Percentiles rank a stretch among this genome's conserved stretches.
Conservation (phyloP, 37 sponge, comb jelly and placozoan genomes). For the Aplysina aerophoba region DNA sequence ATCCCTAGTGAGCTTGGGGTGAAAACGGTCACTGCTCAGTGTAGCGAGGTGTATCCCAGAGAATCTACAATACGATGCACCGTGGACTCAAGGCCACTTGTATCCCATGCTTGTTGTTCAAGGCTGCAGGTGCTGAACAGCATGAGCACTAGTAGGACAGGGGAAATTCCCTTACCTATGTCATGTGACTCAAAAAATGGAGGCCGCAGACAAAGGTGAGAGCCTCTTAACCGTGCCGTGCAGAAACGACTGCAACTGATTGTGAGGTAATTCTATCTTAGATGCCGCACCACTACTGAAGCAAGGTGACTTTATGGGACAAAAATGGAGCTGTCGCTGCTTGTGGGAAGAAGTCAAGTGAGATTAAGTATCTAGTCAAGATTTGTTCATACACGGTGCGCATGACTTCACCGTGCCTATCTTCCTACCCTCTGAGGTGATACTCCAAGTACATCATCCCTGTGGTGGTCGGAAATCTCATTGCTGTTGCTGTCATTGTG, state of each 20-base stretch:
- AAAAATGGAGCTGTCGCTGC: conserved; percentile 35
- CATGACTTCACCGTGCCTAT: neutral
- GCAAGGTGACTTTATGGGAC: neutral
- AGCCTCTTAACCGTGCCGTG: too few species aligned
- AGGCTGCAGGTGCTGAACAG: neutral
- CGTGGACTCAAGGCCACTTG: neutral
- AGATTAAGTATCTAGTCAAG: neutral
- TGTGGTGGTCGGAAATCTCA: conserved; percentile 48
- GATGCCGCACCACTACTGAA: too few species aligned
- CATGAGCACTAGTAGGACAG: neutral
- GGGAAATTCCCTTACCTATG: neutral
- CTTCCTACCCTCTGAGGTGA: conserved; percentile 42
- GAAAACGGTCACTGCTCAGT: neutral
- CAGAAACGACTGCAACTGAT: too few species aligned
- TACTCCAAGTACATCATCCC: conserved; percentile 76
- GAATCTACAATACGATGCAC: neutral
- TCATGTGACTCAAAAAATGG: neutral
- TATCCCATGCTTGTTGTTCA: neutral
- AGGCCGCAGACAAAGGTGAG: neutral
- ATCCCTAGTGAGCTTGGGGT: neutral
- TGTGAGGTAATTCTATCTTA: too few species aligned
- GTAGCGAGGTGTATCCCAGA: neutral
- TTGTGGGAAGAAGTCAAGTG: conserved; percentile 77
- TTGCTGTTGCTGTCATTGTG: conserved; percentile 57
- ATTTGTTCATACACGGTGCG: neutral